phyloP scores from a whole-genome alignment of 2,113 vertebrate species.

The Tretioscincus oriximinensis region DNA sequence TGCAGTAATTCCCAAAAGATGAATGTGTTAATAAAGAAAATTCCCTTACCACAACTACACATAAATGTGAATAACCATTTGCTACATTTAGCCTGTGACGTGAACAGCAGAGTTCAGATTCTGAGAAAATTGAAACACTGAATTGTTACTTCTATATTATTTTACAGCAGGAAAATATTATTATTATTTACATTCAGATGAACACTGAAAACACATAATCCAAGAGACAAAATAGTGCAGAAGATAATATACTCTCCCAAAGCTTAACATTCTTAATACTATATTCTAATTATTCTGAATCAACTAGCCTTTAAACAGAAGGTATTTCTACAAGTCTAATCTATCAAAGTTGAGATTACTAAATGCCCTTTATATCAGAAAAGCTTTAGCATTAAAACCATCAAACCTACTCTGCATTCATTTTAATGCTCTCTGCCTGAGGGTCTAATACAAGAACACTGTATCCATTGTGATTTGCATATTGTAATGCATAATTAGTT shows the following conservation, averaged over 20 bases:
- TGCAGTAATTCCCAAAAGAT: not conserved
- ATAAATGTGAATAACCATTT: not conserved
- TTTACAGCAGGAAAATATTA: not conserved
- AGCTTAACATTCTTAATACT: not conserved
- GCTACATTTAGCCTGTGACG: not conserved
- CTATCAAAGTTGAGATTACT: not conserved
- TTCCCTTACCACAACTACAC: not conserved
- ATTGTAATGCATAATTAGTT: constrained; percentile 32
- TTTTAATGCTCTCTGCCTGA: not conserved
- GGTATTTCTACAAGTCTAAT: not conserved
- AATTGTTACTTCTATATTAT: not conserved
- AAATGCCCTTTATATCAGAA: not conserved
- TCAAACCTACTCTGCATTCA: constrained; percentile 11
- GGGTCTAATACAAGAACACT: constrained; percentile 11
- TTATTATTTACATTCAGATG: not conserved
- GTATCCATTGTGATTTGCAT: constrained; percentile 31
- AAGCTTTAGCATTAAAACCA: not conserved
- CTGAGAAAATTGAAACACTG: not conserved
- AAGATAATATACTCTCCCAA: not conserved
- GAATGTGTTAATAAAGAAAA: not conserved
- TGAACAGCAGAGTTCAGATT: not conserved
- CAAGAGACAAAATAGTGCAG: not conserved
- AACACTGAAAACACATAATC: not conserved
- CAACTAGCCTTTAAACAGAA: not conserved
- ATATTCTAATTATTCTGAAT: not conserved